Evolutionary conservation across 2,888 invertebrate species (phyloP).

Genomic region (Sycophila texana): DNA sequence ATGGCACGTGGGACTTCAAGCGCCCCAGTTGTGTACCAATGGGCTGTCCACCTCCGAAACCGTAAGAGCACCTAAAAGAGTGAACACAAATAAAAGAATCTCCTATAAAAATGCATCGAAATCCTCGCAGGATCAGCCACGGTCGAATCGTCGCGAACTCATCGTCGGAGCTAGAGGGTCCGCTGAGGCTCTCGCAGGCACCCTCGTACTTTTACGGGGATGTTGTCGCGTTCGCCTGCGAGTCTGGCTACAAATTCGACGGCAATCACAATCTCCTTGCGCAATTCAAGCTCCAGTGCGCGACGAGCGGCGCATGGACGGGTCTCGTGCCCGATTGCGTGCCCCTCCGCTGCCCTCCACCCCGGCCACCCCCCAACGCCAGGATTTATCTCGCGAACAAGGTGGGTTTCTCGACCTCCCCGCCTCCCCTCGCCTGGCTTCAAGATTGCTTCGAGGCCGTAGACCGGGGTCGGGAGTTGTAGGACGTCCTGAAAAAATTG

Average conservation of each 20-base stretch:
- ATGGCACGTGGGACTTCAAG: constrained; percentile 77
- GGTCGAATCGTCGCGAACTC: constrained; percentile 19
- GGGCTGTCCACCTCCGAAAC: constrained; percentile 72
- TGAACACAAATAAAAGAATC: neutral
- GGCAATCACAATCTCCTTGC: constrained; percentile 59
- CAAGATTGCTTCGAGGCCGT: too few species aligned
- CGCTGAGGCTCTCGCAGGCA: neutral
- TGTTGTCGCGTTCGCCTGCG: constrained; percentile 62
- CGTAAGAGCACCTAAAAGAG: constrained; percentile 51
- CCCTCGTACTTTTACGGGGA: constrained; percentile 60
- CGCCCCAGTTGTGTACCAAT: constrained; percentile 74
- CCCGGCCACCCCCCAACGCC: constrained; percentile 58
- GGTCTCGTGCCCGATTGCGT: constrained; percentile 79
- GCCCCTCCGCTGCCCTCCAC: constrained; percentile 61
- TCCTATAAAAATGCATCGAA: neutral
- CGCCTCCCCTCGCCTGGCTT: too few species aligned
- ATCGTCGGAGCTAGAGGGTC: constrained; percentile 10
- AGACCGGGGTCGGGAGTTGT: too few species aligned
- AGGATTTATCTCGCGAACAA: constrained; percentile 55
- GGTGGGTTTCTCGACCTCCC: neutral
- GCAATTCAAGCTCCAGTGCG: constrained; percentile 74
- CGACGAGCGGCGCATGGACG: constrained; percentile 80
- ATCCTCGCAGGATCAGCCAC: constrained; percentile 22
- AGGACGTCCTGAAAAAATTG: too few species aligned
- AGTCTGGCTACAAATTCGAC: constrained; percentile 65